Conservation (phyloP, 2,888 invertebrate species). For the Acleris literana region DNA sequence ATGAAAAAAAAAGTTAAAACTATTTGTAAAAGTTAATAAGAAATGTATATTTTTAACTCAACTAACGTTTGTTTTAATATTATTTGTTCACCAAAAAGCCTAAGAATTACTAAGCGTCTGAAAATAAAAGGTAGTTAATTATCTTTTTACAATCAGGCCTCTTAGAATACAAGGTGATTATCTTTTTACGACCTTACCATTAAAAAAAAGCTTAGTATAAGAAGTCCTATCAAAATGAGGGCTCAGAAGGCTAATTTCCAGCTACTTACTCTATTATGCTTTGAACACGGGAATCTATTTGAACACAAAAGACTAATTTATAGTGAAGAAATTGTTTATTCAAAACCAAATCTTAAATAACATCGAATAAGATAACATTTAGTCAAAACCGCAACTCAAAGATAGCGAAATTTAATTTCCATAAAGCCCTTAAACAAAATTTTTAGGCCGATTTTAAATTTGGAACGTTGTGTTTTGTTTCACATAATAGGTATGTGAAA, state of each 20-base stretch:
- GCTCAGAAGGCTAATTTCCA: constrained; percentile 8
- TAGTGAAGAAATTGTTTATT: background rate
- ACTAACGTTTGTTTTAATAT: too few relatives aligned
- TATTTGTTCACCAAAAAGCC: too few relatives aligned
- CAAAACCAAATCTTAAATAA: background rate
- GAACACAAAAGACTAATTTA: background rate
- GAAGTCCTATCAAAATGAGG: constrained; percentile 3
- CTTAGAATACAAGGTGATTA: background rate
- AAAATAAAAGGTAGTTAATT: too few relatives aligned
- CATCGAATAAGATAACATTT: background rate
- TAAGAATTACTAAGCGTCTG: too few relatives aligned
- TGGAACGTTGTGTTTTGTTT: too few relatives aligned
- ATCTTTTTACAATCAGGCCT: background rate
- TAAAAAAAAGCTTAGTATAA: background rate
- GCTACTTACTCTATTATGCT: constrained; percentile 11
- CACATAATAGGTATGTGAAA: too few relatives aligned
- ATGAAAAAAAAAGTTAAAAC: too few relatives aligned
- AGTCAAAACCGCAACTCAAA: background rate
- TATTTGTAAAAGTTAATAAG: too few relatives aligned
- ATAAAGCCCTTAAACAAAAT: too few relatives aligned
- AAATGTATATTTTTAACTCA: too few relatives aligned
- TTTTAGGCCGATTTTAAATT: too few relatives aligned
- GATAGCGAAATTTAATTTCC: too few relatives aligned
- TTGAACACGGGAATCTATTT: background rate
- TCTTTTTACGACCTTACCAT: background rate